Evolutionary conservation across 2,888 invertebrate species (phyloP), one percentile per base, ranked within the genome.

Genomic region (Eupithecia pulchellata): DNA sequence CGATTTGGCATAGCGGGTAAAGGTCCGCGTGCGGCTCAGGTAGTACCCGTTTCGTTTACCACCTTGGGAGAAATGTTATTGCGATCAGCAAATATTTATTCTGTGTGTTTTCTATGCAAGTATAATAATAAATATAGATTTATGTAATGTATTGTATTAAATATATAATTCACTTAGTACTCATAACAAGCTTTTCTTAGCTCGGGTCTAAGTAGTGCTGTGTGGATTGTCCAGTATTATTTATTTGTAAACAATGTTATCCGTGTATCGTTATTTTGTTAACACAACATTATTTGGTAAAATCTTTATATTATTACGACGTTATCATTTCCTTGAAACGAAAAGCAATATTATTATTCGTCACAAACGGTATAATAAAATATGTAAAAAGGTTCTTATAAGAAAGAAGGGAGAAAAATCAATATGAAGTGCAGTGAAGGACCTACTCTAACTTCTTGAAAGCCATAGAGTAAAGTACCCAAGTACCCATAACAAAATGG

Each of bases 371-470:
- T 32, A 32, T 1, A 32, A 61, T 61, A 61, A 61, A 61, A 36
- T 36, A 36, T 61, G 34, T 20, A 25, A 25, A 61, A 61, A 32
- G 20, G 11, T 36, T 61, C 2, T 25, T 47, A 20, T 9, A 47
- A 25, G 62, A 71, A 68, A 68, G 71, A 52, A 63, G 34, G 74
- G 69, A 74, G 71, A 68, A 68, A 64, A 65, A 74, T 70, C 69
- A 72, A 76, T 78, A 77, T 76, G 71, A 73, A 78, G 79, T 81
- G 80, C 76, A 77, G 42, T 73, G 63, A 68, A 69, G 69, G 69
- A 60, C 14, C 13, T 42, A 42, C 60, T 61, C 25, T 8, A 25
- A 34, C 61, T 34, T 61, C 36, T 61, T 25, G 20, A 61, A 32
- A 61, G 25, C 13, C n/a, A 8, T 4, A 9, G 17, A 11, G 58